Percentiles rank a stretch among this genome's conserved stretches.
Evolutionary conservation across 2,113 vertebrate species (phyloP).

Genomic region (Rhinogobius similis): DNA sequence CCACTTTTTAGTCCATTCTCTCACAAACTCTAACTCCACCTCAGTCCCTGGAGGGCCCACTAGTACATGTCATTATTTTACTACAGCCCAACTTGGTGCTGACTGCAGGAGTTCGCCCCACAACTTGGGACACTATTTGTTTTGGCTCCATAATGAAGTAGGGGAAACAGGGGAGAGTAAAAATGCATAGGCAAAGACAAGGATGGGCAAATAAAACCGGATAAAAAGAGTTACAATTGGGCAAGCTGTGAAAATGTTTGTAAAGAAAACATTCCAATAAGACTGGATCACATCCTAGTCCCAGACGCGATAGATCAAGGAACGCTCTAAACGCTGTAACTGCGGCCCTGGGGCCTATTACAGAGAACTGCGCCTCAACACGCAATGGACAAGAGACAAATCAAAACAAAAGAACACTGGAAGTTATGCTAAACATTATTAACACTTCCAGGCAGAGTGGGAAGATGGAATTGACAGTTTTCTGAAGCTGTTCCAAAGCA

Average conservation of each 20-base stretch:
- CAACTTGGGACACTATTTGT: slow-evolving; percentile 55
- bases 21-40: slow-evolving; percentile 49
- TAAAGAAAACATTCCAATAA: slow-evolving; percentile 59
- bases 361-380: slow-evolving; percentile 42
- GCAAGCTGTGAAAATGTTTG: slow-evolving; percentile 49
- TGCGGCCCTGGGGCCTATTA: slow-evolving; percentile 32
- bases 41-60: slow-evolving; percentile 52
- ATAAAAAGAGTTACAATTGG: slow-evolving; percentile 18
- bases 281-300: slow-evolving; percentile 48
- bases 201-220: slow-evolving; percentile 16
- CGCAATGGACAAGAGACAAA: slow-evolving; percentile 29
- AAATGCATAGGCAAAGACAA: slow-evolving; percentile 14
- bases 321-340: slow-evolving; percentile 32
- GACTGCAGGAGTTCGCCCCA: slow-evolving; percentile 55
- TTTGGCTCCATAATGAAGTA: slow-evolving; percentile 71
- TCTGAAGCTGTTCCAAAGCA: background rate
- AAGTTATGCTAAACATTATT: slow-evolving; percentile 30
- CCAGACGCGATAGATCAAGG: slow-evolving; percentile 59
- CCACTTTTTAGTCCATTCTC: slow-evolving; percentile 38
- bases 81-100: slow-evolving; percentile 49
- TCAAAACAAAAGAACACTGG: slow-evolving; percentile 36
- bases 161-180: slow-evolving; percentile 29
- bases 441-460: slow-evolving; percentile 1
- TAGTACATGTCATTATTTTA: slow-evolving; percentile 64
- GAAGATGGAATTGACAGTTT: background rate